A percentile compares a stretch with the other conserved stretches of the same genome.
Conservation (phyloP, 2,888 invertebrate genomes). For the Chymomyza caudatula region DNA sequence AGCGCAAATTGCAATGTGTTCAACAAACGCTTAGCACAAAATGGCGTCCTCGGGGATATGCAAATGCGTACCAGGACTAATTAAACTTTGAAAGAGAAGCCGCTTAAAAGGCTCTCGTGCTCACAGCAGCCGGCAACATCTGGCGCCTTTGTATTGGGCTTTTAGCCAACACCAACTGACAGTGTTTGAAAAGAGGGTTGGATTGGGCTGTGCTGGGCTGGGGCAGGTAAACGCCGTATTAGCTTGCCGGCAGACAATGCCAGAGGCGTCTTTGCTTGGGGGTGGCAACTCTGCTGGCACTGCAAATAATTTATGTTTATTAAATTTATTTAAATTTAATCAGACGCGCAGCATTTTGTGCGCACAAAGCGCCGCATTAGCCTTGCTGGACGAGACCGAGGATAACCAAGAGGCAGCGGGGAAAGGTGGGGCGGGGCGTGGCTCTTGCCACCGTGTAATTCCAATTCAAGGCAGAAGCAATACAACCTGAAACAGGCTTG, state of each 20-base stretch:
- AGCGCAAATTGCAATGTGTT: constrained; percentile 62
- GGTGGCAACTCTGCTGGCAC: constrained; percentile 28
- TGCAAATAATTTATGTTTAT: constrained; percentile 77
- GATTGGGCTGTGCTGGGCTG: constrained; percentile 16
- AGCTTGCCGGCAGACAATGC: constrained; percentile 26
- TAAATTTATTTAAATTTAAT: constrained; percentile 79
- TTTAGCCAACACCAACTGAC: constrained; percentile 47
- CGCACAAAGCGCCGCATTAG: constrained; percentile 9
- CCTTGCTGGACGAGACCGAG: constrained; percentile 5
- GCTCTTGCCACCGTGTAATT: constrained; percentile 28
- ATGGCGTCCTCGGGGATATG: constrained; percentile 58
- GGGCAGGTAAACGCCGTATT: constrained; percentile 61
- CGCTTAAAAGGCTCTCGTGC: constrained; percentile 39
- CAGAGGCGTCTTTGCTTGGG: constrained; percentile 1
- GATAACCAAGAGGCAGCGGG: neutral
- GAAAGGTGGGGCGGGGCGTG: constrained; percentile 12
- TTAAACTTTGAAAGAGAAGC: constrained; percentile 65
- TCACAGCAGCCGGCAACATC: constrained; percentile 50
- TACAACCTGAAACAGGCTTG: constrained; percentile 14
- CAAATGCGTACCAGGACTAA: constrained; percentile 64
- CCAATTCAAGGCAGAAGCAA: too few relatives aligned
- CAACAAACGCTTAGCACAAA: constrained; percentile 33
- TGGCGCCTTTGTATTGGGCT: constrained; percentile 60
- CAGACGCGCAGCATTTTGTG: constrained; percentile 55
- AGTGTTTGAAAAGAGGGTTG: constrained; percentile 17